Percentiles rank a stretch among this genome's conserved stretches.
Evolutionary conservation across 2,113 vertebrate species (phyloP).

Genomic region (Halichoeres trimaculatus): DNA sequence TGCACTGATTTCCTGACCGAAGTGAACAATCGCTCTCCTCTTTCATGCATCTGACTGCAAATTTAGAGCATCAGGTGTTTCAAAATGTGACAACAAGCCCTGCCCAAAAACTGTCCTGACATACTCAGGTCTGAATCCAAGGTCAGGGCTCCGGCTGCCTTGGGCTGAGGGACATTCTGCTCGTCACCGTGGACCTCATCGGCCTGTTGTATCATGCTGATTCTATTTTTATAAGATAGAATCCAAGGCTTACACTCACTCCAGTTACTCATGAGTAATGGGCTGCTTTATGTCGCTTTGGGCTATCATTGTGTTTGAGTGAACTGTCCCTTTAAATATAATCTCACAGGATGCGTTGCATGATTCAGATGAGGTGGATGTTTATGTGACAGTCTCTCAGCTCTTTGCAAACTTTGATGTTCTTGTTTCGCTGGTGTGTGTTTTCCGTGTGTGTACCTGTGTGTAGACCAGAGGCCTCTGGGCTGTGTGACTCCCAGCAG

Average conservation of each 20-base stretch:
- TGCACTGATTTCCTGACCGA: not conserved
- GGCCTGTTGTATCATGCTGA: conserved; percentile 51
- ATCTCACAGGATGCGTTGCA: not conserved
- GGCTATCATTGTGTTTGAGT: conserved; percentile 49
- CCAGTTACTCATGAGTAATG: conserved; percentile 50
- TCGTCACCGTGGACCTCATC: conserved; percentile 46
- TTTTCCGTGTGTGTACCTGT: conserved; percentile 5
- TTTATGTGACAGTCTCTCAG: not conserved
- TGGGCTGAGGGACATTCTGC: conserved; percentile 30
- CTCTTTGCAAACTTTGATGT: not conserved
- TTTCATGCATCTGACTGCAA: not conserved
- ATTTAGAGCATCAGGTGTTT: not conserved
- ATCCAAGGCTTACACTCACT: conserved; percentile 52
- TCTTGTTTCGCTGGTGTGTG: not conserved
- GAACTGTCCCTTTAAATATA: conserved; percentile 31
- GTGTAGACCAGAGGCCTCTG: not conserved
- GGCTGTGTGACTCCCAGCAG: conserved; percentile 28
- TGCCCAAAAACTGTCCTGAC: not conserved
- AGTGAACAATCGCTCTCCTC: not conserved
- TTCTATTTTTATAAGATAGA: conserved; percentile 66
- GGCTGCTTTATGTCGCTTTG: conserved; percentile 38
- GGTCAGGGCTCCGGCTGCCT: conserved; percentile 42
- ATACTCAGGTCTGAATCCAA: conserved; percentile 32
- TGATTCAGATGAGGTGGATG: not conserved
- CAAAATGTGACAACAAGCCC: not conserved